Conservation (phyloP, 2,888 invertebrate genomes). For the Calameuta filiformis region DNA sequence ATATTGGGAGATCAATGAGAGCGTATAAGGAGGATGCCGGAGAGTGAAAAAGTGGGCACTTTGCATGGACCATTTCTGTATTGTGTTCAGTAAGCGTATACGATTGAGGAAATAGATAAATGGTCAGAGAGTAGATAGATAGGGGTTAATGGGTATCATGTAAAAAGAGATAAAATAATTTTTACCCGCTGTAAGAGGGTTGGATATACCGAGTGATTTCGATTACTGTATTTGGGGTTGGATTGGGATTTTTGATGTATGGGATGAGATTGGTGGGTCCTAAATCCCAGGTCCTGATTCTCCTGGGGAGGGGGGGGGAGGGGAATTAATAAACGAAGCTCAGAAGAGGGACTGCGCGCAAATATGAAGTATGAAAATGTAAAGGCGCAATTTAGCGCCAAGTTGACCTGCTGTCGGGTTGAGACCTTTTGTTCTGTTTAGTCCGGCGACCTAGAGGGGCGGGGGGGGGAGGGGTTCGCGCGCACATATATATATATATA, state of each 20-base stretch:
- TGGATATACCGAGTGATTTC: not conserved
- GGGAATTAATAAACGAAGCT: constrained; percentile 22
- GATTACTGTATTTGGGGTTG: not conserved
- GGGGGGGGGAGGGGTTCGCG: not conserved
- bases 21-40: not conserved
- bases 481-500: not conserved
- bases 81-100: not conserved
- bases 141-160: not conserved
- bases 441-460: not conserved
- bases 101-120: not conserved
- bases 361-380: constrained; percentile 18
- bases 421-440: constrained; percentile 7
- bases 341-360: constrained; percentile 8
- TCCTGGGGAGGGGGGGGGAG: not conserved
- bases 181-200: not conserved
- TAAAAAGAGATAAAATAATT: not conserved
- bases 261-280: not conserved
- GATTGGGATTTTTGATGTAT: not conserved
- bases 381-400: constrained; percentile 23
- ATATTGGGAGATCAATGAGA: not conserved
- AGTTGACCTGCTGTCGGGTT: constrained; percentile 2
- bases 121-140: not conserved
- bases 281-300: not conserved
- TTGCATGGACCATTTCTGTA: not conserved
- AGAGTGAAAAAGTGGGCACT: not conserved